These are phyloP conservation scores for Silurus lanzhouensis DNA, from an alignment of 2,797 vertebrate species.

Conservation along the genomic window DNA sequence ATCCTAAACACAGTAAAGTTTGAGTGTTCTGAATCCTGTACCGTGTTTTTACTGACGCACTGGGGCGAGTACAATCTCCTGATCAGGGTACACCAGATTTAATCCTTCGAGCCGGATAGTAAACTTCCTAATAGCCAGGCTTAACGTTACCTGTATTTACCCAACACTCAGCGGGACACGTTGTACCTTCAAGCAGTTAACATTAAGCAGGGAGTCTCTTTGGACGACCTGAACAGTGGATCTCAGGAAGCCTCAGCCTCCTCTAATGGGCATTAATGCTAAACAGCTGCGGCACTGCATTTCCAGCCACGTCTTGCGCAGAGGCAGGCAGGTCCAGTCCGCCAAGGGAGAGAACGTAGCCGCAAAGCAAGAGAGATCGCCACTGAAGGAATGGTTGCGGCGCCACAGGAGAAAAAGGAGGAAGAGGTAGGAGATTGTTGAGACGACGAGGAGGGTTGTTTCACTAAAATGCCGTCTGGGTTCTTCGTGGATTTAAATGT, in stretches of 20 bases:
- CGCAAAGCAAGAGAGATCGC: conserved; percentile 32
- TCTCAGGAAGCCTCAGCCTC: neutral
- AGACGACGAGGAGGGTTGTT: neutral
- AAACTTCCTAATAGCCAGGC: conserved; percentile 17
- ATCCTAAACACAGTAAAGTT: no score
- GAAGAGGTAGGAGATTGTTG: conserved; percentile 35
- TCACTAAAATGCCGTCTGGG: neutral
- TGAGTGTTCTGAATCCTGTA: no score
- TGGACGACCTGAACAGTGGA: neutral
- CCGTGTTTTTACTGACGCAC: no score
- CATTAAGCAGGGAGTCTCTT: neutral
- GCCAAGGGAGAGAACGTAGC: conserved; percentile 9
- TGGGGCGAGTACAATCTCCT: no score
- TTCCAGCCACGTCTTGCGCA: neutral
- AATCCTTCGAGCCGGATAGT: no score
- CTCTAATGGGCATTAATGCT: conserved; percentile 28
- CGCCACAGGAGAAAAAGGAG: conserved; percentile 21
- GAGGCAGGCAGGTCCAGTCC: conserved; percentile 12
- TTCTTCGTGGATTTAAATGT: neutral
- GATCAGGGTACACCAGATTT: no score
- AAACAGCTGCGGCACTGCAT: conserved; percentile 6
- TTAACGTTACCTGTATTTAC: conserved; percentile 42
- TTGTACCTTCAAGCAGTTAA: neutral
- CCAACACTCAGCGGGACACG: neutral
- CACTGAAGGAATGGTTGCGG: conserved; percentile 25